Conservation (phyloP, 2,888 invertebrate species). For the Eugnorisma glareosa region DNA sequence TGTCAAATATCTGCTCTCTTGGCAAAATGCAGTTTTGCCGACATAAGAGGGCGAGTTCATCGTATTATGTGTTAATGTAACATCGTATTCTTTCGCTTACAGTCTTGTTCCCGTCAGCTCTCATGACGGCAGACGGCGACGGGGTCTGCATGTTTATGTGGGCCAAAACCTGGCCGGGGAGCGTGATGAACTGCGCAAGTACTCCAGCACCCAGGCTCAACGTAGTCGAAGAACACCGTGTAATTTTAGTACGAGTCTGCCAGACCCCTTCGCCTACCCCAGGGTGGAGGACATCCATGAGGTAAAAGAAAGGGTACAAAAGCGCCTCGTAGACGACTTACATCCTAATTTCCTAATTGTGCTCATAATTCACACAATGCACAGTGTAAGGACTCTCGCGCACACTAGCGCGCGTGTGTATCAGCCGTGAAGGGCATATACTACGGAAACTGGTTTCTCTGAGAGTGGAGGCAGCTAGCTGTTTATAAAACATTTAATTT, state of each 20-base stretch:
- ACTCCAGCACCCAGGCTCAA: not conserved
- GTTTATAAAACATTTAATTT: conserved; percentile 65
- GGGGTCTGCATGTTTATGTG: not conserved
- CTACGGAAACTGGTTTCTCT: conserved; percentile 68
- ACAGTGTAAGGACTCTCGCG: conserved; percentile 59
- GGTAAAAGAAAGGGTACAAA: conserved; percentile 4
- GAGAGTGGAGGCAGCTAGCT: conserved; percentile 61
- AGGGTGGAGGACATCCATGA: not conserved
- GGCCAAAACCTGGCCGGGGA: not conserved
- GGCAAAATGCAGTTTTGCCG: not conserved
- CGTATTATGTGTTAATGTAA: not conserved
- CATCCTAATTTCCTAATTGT: conserved; percentile 60
- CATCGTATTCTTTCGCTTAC: not conserved
- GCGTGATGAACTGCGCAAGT: not conserved
- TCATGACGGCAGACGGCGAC: not conserved
- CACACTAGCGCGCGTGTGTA: conserved; percentile 58
- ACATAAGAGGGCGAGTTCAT: not conserved
- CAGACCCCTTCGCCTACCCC: not conserved
- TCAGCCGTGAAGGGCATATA: conserved; percentile 68
- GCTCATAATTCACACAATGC: conserved; percentile 54
- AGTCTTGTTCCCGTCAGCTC: not conserved
- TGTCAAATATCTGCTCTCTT: not conserved
- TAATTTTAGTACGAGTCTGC: not conserved
- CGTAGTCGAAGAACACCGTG: not conserved
- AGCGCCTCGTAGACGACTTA: conserved; percentile 27